These are phyloP conservation scores for Callyntrura guangdongensis DNA, from an alignment of 2,888 invertebrate genomes.

Conservation along the genomic window DNA sequence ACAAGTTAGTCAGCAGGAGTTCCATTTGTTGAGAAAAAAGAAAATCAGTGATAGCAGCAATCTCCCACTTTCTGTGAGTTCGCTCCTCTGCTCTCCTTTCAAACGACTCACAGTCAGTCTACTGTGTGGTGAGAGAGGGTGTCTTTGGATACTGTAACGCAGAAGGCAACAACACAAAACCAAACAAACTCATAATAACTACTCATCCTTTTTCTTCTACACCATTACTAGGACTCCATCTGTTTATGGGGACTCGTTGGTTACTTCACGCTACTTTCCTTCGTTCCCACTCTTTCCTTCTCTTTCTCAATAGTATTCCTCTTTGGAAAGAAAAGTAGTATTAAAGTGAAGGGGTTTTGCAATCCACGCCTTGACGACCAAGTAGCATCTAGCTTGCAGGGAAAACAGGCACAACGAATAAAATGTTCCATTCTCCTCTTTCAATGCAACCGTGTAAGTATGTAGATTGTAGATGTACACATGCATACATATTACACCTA, in stretches of 20 bases:
- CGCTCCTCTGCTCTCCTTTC: constrained; percentile 4
- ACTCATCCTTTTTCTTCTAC: constrained; percentile 19
- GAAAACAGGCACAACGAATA: constrained; percentile 54
- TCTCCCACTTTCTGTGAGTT: background rate
- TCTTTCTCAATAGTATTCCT: constrained; percentile 25
- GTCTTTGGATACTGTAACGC: constrained; percentile 3
- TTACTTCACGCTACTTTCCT: constrained; percentile 4
- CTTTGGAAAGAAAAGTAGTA: constrained; percentile 33
- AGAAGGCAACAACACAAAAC: constrained; percentile 22
- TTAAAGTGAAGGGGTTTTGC: constrained; percentile 47
- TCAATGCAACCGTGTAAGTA: constrained; percentile 19
- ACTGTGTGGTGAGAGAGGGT: background rate
- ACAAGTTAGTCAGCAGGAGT: constrained; percentile 60
- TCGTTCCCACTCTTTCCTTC: constrained; percentile 20
- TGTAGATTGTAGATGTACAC: constrained; percentile 34
- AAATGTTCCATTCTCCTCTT: constrained; percentile 33
- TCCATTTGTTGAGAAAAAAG: constrained; percentile 46
- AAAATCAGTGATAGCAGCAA: constrained; percentile 65
- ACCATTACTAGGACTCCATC: constrained; percentile 19
- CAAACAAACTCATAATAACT: constrained; percentile 27
- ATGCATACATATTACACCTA: constrained; percentile 52
- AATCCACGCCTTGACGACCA: background rate
- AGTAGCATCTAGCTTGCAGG: constrained; percentile 59
- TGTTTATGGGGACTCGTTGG: constrained; percentile 27
- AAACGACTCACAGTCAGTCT: background rate